These are phyloP conservation scores for Athetis lepigone DNA, from an alignment of 2,888 invertebrate species.

Conservation along the genomic window DNA sequence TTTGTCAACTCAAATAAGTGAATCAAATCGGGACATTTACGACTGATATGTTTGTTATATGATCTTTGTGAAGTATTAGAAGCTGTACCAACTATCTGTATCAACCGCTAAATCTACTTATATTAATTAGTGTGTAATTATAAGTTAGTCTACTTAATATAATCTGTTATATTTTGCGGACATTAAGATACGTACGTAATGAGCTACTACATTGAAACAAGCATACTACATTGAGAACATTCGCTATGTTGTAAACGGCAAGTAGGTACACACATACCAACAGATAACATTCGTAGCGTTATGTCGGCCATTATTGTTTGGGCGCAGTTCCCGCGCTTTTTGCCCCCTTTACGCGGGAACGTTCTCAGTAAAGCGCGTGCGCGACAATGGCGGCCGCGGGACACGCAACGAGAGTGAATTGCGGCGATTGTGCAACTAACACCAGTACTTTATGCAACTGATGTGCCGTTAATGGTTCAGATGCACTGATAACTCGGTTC, in stretches of 20 bases:
- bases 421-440: conserved; percentile 84
- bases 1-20: conserved; percentile 54
- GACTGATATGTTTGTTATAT: conserved; percentile 14
- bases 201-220: conserved; percentile 65
- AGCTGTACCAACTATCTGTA: no score
- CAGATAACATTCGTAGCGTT: conserved; percentile 88
- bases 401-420: conserved; percentile 87
- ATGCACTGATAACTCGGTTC: conserved; percentile 79
- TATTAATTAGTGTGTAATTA: no score
- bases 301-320: conserved; percentile 88
- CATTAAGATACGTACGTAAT: conserved; percentile 43
- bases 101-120: no score
- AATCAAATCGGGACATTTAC: conserved; percentile 33
- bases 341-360: conserved; percentile 87
- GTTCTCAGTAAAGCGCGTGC: conserved; percentile 88
- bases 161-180: conserved; percentile 32
- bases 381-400: conserved; percentile 83
- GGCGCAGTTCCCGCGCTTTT: conserved; percentile 89
- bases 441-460: conserved; percentile 82
- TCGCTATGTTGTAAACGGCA: conserved; percentile 80
- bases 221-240: conserved; percentile 86
- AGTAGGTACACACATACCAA: conserved; percentile 65
- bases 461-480: conserved; percentile 85
- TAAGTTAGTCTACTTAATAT: conserved; percentile 14
- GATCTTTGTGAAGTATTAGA: conserved; percentile 2